Base-by-base conservation (phyloP, 2,113 vertebrate species). In the Vulpes lagopus region DNA sequence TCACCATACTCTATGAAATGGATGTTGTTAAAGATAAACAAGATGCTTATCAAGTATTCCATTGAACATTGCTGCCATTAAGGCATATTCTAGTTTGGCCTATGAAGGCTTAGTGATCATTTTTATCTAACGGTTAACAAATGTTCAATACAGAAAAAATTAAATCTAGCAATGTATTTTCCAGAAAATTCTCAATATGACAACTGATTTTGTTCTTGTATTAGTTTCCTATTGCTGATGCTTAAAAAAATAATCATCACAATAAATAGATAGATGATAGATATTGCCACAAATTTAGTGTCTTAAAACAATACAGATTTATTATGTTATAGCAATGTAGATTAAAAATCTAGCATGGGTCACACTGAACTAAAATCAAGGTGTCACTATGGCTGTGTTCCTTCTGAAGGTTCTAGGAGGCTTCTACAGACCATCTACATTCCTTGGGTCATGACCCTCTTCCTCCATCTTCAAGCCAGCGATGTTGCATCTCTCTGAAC, bases 51-150 rank as follows among this genome's bases (percentile, higher is more conserved):
- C 71, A 93, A 93, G 0, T 64, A 76, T 89, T 97, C 23, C 64
- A 35, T 69, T 93, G 59, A 94, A 85, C 22, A 80, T 16, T 25
- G 23, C n/a, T 53, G 23, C 60, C 32, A 76, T 91, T 88, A 91
- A 94, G 11, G 38, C 1, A 67, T 92, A 86, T 94, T 94, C 12
- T 87, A 87, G 17, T 83, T 92, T 95, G 35, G 27, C 12, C 30
- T 82, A 55, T 65, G 60, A 87, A 43, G 11, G 2, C 11, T 67
- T 93, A 92, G 60, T 62, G 23, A 84, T 74, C 1, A 87, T 55
- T 96, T 92, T 81, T 84, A 43, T 65, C 27, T 84, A 90, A 93
- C 3, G 60, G n/a, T 88, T 91, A 88, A 91, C 16, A 93, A 96
- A 82, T 60, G 5, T 82, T 94, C 49, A 95, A 17, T 92, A 88